phyloP scores from a whole-genome alignment of 2,113 vertebrate genomes.

The Xiphorhynchus elegans region DNA sequence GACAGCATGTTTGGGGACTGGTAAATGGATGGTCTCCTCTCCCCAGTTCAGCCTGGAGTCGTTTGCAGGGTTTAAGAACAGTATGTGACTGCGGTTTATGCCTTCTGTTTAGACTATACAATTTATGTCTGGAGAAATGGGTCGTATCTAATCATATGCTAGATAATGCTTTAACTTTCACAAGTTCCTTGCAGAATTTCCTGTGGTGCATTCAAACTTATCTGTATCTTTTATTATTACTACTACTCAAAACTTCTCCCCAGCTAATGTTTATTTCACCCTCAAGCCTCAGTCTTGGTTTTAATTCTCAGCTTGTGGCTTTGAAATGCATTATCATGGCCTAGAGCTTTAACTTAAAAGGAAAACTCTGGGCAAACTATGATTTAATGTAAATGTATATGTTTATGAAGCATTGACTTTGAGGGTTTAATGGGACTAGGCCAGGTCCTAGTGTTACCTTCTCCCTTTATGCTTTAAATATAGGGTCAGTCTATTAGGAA shows the following conservation, averaged over 20 bases:
- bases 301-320: neutral
- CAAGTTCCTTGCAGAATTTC: neutral
- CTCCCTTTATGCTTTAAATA: neutral
- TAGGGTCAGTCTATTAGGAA: neutral
- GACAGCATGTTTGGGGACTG: neutral
- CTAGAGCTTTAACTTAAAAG: neutral
- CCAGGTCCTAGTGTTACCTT: neutral
- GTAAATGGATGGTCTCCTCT: neutral
- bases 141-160: neutral
- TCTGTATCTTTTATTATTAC: neutral
- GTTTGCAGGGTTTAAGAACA: neutral
- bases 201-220: neutral
- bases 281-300: neutral
- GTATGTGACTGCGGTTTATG: neutral
- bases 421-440: neutral
- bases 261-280: neutral
- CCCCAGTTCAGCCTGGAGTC: neutral
- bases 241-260: neutral
- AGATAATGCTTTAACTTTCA: neutral
- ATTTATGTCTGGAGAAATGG: neutral
- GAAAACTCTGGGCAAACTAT: neutral
- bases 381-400: neutral
- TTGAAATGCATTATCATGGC: neutral
- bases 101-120: neutral
- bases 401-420: neutral